Evolutionary conservation across 1,140 invertebrate species (phyloP).

Genomic region (Scylla paramamosain): DNA sequence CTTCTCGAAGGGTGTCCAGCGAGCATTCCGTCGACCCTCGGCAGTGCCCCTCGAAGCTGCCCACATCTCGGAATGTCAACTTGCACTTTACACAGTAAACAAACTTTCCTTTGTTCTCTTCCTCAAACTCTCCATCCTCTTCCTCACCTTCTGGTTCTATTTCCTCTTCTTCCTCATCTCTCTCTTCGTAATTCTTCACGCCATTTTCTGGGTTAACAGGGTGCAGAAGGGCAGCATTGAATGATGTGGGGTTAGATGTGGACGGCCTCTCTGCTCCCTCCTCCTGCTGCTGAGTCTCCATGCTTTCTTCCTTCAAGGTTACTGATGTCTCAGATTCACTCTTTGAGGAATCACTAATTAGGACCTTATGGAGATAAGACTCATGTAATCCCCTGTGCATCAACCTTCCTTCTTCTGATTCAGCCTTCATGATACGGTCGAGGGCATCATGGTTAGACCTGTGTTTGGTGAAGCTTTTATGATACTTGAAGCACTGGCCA

Average conservation of each 20-base stretch:
- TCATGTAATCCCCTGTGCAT: slow-evolving; percentile 59
- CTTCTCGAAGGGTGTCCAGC: slow-evolving; percentile 73
- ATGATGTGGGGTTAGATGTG: slow-evolving; percentile 67
- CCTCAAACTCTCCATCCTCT: slow-evolving; percentile 71
- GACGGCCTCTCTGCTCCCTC: slow-evolving; percentile 67
- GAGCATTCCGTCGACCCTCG: slow-evolving; percentile 75
- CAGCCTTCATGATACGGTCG: slow-evolving; percentile 76
- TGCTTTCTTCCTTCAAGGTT: slow-evolving; percentile 65
- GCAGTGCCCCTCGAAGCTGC: slow-evolving; percentile 76
- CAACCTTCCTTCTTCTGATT: slow-evolving; percentile 68
- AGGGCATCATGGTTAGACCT: slow-evolving; percentile 89
- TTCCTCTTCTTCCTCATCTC: slow-evolving; percentile 74
- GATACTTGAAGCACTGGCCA: slow-evolving; percentile 93
- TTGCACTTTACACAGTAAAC: slow-evolving; percentile 77
- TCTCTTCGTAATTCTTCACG: slow-evolving; percentile 74
- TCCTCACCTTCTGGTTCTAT: slow-evolving; percentile 60
- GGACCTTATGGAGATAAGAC: slow-evolving; percentile 74
- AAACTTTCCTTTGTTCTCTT: slow-evolving; percentile 75
- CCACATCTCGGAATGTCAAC: slow-evolving; percentile 76
- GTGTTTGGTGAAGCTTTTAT: slow-evolving; percentile 94
- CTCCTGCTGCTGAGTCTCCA: slow-evolving; percentile 58
- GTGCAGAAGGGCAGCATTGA: slow-evolving; percentile 67
- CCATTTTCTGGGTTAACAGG: slow-evolving; percentile 73
- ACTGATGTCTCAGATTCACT: slow-evolving; percentile 70
- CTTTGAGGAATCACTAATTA: slow-evolving; percentile 71